Evolutionary conservation across 2,113 vertebrate species (phyloP).

Genomic region (Ellobius talpinus): DNA sequence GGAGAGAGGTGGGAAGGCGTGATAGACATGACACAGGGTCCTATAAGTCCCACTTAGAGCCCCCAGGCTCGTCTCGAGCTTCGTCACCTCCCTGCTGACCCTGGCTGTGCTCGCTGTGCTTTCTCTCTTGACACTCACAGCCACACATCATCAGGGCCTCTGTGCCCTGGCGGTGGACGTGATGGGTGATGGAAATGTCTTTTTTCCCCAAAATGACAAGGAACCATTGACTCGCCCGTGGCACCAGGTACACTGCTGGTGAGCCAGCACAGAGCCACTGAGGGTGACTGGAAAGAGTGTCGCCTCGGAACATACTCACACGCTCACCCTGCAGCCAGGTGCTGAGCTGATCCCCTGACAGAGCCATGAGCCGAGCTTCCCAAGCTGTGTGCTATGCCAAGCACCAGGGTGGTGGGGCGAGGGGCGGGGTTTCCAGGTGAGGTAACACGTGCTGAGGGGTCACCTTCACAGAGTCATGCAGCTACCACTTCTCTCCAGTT

Average conservation of each 20-base stretch:
- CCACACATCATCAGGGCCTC: not conserved
- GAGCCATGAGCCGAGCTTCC: not conserved
- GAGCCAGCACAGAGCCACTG: not conserved
- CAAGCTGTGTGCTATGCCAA: not conserved
- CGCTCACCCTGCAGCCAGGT: not conserved
- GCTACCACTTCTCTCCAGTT: not conserved
- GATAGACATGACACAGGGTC: not conserved
- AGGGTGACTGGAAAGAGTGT: not conserved
- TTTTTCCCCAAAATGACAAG: not conserved
- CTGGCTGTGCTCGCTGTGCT: no score
- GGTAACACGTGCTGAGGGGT: no score
- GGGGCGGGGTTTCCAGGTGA: not conserved
- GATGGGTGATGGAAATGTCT: not conserved
- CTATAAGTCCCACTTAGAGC: not conserved
- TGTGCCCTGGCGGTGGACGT: not conserved
- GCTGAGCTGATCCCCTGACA: no score
- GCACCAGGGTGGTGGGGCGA: no score
- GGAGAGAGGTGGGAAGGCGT: not conserved
- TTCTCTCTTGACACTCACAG: not conserved
- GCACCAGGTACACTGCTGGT: not conserved
- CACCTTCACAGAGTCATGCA: no score
- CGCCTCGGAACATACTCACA: no score
- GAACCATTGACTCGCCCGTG: accelerated
- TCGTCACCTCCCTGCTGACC: not conserved
- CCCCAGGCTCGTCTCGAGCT: accelerated